Conservation (phyloP, 2,113 vertebrate genomes). For the Melanerpes aurifrons region DNA sequence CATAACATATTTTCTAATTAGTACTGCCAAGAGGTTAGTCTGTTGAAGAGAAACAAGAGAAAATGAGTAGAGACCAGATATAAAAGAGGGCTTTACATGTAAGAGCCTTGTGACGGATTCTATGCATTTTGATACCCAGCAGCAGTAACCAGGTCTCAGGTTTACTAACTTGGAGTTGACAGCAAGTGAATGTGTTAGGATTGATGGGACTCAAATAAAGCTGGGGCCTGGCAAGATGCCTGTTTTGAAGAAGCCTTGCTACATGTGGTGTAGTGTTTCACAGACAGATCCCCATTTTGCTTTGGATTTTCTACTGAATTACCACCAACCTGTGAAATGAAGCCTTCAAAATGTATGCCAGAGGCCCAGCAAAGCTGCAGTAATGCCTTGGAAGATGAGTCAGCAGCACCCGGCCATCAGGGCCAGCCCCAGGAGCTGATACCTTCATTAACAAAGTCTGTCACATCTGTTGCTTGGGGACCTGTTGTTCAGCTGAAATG, state of each 20-base stretch:
- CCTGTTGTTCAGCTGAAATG: background rate
- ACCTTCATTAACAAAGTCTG: background rate
- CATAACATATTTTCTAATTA: background rate
- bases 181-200: background rate
- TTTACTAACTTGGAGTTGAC: background rate
- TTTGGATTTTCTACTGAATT: background rate
- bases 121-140: background rate
- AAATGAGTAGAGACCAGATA: background rate
- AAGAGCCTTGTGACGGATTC: background rate
- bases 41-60: background rate
- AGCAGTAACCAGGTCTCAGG: background rate
- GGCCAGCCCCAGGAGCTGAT: background rate
- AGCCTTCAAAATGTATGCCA: background rate
- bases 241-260: background rate
- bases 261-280: background rate
- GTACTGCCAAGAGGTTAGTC: background rate
- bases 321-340: background rate
- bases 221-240: background rate
- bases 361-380: background rate
- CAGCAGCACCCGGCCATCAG: background rate
- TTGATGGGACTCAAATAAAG: constrained; percentile 1
- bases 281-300: background rate
- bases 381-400: background rate
- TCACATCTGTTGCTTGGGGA: background rate
- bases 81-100: background rate